Conservation (phyloP, 1,140 invertebrate genomes). For the Nylanderia fulva region DNA sequence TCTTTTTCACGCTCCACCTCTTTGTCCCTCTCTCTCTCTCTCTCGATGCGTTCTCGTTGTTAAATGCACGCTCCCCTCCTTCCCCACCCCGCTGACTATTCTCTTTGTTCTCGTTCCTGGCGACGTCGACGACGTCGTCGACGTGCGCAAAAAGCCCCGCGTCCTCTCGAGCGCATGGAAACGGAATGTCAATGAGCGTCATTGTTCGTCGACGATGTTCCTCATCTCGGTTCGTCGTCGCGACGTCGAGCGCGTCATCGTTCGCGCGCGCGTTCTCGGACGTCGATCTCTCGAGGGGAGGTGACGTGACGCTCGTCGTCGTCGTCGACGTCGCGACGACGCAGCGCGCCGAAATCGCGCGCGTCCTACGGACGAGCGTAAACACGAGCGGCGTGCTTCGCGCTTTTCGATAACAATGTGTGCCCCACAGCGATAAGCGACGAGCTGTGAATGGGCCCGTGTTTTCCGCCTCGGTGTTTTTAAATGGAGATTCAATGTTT, state of each 20-base stretch:
- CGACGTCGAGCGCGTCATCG: background rate
- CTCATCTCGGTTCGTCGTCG: too few species aligned
- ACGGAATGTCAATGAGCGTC: conserved; percentile 68
- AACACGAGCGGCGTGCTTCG: conserved; percentile 27
- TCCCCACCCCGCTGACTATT: conserved; percentile 32
- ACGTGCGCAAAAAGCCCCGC: conserved; percentile 37
- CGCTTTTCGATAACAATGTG: conserved; percentile 17
- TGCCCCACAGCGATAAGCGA: conserved; percentile 5
- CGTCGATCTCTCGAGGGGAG: conserved; percentile 15
- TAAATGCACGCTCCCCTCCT: conserved; percentile 61
- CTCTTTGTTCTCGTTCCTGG: conserved; percentile 56
- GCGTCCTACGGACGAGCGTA: conserved; percentile 7
- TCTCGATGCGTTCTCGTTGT: conserved; percentile 55
- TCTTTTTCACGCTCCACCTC: conserved; percentile 10
- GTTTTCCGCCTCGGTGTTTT: conserved; percentile 33
- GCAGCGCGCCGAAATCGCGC: background rate
- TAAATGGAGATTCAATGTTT: background rate
- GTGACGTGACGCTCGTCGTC: conserved; percentile 10
- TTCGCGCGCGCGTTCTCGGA: conserved; percentile 36
- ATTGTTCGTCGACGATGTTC: conserved; percentile 35
- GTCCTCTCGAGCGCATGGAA: conserved; percentile 4
- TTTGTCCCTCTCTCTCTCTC: background rate
- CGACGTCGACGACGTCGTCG: conserved; percentile 21
- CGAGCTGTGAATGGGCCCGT: conserved; percentile 43
- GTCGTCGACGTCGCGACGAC: conserved; percentile 23